These are phyloP conservation scores for Pandemis cinnamomeana DNA, from an alignment of 2,888 invertebrate genomes.

Conservation along the genomic window DNA sequence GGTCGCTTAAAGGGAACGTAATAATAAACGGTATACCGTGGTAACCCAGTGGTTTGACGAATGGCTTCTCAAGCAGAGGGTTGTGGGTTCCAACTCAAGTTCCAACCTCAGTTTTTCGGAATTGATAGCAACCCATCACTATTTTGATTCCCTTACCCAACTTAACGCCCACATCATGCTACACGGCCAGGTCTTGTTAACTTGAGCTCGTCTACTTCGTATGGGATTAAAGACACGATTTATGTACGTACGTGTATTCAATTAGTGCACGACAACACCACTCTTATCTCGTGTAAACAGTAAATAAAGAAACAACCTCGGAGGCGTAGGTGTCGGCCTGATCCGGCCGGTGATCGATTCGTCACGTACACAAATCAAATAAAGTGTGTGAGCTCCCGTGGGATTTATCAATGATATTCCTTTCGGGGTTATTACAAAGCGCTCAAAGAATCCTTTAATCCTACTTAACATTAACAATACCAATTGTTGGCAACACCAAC, in stretches of 20 bases:
- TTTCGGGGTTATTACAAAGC: neutral
- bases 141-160: no score
- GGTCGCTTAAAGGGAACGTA: constrained; percentile 5
- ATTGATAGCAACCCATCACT: no score
- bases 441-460: neutral
- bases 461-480: no score
- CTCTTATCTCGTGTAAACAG: neutral
- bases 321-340: neutral
- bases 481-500: no score
- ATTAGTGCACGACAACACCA: neutral
- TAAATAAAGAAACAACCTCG: neutral
- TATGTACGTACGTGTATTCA: neutral
- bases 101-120: no score
- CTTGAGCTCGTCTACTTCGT: no score
- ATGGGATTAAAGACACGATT: no score
- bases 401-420: constrained; percentile 15
- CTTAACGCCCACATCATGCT: neutral
- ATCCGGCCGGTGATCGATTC: constrained; percentile 14
- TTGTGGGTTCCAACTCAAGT: no score
- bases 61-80: no score
- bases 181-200: neutral
- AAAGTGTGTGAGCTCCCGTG: constrained; percentile 13
- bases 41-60: no score
- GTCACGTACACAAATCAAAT: constrained; percentile 38
- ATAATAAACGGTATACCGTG: neutral